Evolutionary conservation across 2,888 invertebrate species (phyloP), one percentile per base, ranked within the genome.

Genomic region (Bombylius major): DNA sequence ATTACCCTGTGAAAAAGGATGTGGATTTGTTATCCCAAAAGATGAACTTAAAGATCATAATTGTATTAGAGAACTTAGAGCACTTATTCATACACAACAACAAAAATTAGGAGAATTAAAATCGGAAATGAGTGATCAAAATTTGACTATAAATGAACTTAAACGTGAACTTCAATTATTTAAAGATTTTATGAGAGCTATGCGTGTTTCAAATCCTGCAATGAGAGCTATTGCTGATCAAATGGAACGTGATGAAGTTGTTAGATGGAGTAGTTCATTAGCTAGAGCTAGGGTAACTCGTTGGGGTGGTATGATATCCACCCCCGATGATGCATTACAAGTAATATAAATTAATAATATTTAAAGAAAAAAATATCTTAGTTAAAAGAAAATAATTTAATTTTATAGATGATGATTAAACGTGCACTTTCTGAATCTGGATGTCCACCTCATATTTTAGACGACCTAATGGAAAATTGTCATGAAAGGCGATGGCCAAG

Each of bases 241-340:
- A 68, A 92, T 95, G 87, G 95, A 95, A 71, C 82, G 91, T 55
- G 93, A 94, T 68, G 95, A 95, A 73, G 90, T 95, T 57, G 80
- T 89, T 46, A 81, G 90, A 66, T 94, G 94, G 94, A 89, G 91
- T 50, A 84, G 82, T 64, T 85, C 89, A 0, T 75, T 94, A 50
- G 79, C 89, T 1, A 76, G 90, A 50, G 93, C 93, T 23, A 77
- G 94, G 58, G 96, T 97, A 49, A 94, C 94, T 1, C 81, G 96
- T 57, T 97, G 96, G 97, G 97, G 96, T 55, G 96, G 96, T 56
- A 95, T 97, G 94, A 97, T 97, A 67, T 95, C 95, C 36, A 97
- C 97, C 12, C 97, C 97, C 0, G 96, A 97, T 71, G 91, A 92
- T 73, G 87, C 91, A 54, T 77, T 95, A 63, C 91, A 91, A 83